Evolutionary conservation across 2,113 vertebrate genomes (phyloP), one percentile per base, ranked within the genome.

Genomic region (Furnarius figulus): DNA sequence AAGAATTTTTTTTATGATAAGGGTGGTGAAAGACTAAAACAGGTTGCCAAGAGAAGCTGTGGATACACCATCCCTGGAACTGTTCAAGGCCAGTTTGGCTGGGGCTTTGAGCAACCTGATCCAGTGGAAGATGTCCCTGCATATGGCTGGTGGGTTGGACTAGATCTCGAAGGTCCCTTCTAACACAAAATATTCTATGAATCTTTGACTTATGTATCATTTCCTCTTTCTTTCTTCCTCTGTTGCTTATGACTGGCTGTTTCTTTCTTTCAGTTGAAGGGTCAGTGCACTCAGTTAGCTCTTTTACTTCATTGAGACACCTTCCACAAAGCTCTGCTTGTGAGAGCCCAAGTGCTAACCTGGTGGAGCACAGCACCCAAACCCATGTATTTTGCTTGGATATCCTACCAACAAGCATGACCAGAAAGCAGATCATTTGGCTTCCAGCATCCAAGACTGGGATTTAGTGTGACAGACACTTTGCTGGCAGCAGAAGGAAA

Each of bases 231-330:
- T 58, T 83, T 75, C 37, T 74, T 35, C 11, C 17, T 78, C 35
- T 47, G 3, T 31, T 59, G n/a, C 13, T 47, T 55, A 6, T 28
- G 37, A 4, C 18, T 55, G 23, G 8, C 21, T 59, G 3, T 67
- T 95, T 65, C 66, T 71, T 81, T 42, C 33, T 81, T 72, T 72
- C 31, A 22, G 4, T 89, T 63, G 71, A 53, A 85, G 59, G 52
- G 73, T 62, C 72, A 37, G 56, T 66, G 47, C 39, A 40, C n/a
- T 67, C 44, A 71, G 42, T 25, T 70, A 42, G 2, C 39, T 85
- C 82, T 94, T 93, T 53, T 89, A 87, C 80, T 93, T 96, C 87
- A 96, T 97, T 97, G 97, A 68, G 81, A 58, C 50, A 39, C n/a
- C 79, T 82, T 92, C 74, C 53, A 55, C n/a, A 59, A 83, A 79